Percentiles rank a stretch among this genome's conserved stretches.
These are phyloP conservation scores for Episyrphus balteatus DNA, from an alignment of 1,140 invertebrate species.

Conservation along the genomic window DNA sequence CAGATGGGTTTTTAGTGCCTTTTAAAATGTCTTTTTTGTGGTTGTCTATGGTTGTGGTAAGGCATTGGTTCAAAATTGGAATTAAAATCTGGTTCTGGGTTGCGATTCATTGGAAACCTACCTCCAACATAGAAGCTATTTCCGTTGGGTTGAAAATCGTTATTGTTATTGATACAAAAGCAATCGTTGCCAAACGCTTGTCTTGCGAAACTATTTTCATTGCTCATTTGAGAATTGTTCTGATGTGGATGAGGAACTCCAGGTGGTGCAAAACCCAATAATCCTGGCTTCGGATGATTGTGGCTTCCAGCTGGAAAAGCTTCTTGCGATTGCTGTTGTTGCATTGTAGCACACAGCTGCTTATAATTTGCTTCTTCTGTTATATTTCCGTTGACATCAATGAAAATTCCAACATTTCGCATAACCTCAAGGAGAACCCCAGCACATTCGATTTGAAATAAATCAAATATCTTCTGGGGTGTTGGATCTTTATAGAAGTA, in stretches of 20 bases:
- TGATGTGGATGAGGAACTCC: background rate
- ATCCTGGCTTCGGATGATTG: background rate
- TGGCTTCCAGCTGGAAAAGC: no score
- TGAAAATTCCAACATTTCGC: background rate
- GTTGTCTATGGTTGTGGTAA: no score
- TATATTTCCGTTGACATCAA: background rate
- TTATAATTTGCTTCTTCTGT: background rate
- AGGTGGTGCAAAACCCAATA: conserved; percentile 1
- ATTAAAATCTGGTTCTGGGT: no score
- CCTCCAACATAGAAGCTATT: no score
- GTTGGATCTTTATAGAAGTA: background rate
- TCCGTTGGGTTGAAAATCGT: no score
- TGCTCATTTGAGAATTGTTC: background rate
- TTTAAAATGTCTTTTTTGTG: no score
- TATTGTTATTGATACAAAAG: no score
- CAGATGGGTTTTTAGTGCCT: no score
- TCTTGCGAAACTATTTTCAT: no score
- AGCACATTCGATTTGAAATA: background rate
- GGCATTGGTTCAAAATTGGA: no score
- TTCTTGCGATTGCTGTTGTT: background rate
- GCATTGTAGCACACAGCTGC: background rate
- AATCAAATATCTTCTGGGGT: background rate
- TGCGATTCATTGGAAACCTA: no score
- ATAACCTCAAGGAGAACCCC: background rate
- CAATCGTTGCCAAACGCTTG: no score